Evolutionary conservation across 1,140 invertebrate genomes (phyloP).

Genomic region (Ips typographus): DNA sequence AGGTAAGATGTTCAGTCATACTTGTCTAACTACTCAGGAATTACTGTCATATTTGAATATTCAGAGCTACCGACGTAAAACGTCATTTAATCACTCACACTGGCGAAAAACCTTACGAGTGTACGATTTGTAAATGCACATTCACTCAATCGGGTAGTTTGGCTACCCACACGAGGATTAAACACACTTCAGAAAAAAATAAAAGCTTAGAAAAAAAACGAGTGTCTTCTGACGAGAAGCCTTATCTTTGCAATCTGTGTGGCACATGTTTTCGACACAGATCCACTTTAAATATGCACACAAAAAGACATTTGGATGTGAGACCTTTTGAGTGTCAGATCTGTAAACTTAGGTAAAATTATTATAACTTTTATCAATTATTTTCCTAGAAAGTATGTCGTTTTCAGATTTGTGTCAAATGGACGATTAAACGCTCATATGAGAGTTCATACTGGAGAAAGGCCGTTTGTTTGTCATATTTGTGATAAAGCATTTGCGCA

Average conservation of each 20-base stretch:
- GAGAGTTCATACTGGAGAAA: conserved; percentile 57
- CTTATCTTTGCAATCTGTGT: conserved; percentile 29
- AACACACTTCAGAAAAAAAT: conserved; percentile 36
- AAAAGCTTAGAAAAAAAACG: conserved; percentile 3
- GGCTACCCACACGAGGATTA: conserved; percentile 52
- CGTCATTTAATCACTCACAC: conserved; percentile 61
- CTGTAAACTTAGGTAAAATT: conserved; percentile 40
- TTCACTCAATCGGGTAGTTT: conserved; percentile 61
- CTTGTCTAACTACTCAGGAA: background rate
- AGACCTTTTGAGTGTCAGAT: conserved; percentile 34
- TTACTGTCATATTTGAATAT: conserved; percentile 9
- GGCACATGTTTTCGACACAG: conserved; percentile 33
- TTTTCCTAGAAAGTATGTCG: background rate
- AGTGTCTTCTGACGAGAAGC: conserved; percentile 1
- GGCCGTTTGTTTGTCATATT: conserved; percentile 55
- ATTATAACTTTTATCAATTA: background rate
- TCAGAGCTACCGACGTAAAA: conserved; percentile 41
- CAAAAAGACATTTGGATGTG: conserved; percentile 35
- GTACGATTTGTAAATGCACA: conserved; percentile 57
- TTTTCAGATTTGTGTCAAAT: conserved; percentile 40
- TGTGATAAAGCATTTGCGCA: conserved; percentile 58
- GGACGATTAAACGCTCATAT: conserved; percentile 40
- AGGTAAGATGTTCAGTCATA: conserved; percentile 32
- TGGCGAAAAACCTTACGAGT: conserved; percentile 70
- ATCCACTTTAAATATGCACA: conserved; percentile 36